A percentile compares a stretch with the other conserved stretches of the same genome.
phyloP scores from a whole-genome alignment of 1,140 invertebrate species.

The Rhynchophorus ferrugineus region DNA sequence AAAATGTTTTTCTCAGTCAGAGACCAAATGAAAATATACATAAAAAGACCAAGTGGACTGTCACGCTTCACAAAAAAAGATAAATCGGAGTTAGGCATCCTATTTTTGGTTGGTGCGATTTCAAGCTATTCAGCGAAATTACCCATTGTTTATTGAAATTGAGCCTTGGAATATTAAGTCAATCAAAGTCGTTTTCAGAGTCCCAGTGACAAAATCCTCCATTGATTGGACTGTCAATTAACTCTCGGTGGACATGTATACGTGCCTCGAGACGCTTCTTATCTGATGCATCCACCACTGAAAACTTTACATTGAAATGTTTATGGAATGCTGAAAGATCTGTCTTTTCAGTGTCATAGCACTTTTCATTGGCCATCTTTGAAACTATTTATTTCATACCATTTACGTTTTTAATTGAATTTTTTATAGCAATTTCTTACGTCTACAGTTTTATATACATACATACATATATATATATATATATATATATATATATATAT shows the following conservation, averaged over 20 bases:
- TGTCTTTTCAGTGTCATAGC: constrained; percentile 32
- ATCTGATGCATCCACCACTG: constrained; percentile 37
- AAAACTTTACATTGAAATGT: constrained; percentile 33
- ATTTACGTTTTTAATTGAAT: neutral
- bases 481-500: too few relatives aligned
- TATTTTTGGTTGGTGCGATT: constrained; percentile 30
- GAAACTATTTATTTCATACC: neutral
- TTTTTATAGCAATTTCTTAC: too few relatives aligned
- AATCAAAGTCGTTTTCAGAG: constrained; percentile 36
- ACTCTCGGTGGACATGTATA: constrained; percentile 39
- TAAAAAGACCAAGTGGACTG: too few relatives aligned
- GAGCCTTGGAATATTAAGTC: constrained; percentile 38
- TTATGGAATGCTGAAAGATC: constrained; percentile 37
- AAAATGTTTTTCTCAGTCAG: too few relatives aligned
- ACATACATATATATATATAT: too few relatives aligned
- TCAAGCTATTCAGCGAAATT: constrained; percentile 32
- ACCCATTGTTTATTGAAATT: constrained; percentile 41
- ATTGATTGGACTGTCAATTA: constrained; percentile 41
- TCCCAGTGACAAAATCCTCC: constrained; percentile 38
- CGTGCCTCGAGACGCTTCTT: constrained; percentile 38
- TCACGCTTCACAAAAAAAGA: constrained; percentile 5
- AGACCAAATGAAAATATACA: too few relatives aligned
- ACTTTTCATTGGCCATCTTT: neutral
- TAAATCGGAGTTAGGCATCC: constrained; percentile 24
- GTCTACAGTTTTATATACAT: too few relatives aligned